These are phyloP conservation scores for Cyanoliseus patagonus DNA, from an alignment of 2,113 vertebrate genomes.

Conservation along the genomic window DNA sequence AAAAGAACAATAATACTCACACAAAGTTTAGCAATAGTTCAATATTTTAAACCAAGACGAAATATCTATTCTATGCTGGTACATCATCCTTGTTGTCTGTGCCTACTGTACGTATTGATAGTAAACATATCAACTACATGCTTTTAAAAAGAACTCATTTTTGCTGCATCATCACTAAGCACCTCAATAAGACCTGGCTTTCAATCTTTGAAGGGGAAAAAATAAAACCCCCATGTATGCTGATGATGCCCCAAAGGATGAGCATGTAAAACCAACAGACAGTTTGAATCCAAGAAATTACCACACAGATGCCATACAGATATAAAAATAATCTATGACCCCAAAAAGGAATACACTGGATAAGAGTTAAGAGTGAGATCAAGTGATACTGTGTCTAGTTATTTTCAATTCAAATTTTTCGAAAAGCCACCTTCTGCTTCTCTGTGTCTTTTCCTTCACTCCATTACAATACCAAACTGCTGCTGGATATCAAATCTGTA, in stretches of 20 bases:
- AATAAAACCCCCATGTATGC: not conserved
- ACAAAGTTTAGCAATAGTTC: not conserved
- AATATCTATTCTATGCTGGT: not conserved
- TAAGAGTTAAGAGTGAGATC: not conserved
- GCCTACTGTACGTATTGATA: rapidly evolving
- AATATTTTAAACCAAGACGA: not conserved
- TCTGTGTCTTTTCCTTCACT: not conserved
- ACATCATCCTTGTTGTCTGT: not conserved
- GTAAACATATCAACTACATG: not conserved
- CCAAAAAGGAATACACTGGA: not conserved
- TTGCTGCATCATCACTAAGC: not conserved
- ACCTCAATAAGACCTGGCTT: not conserved
- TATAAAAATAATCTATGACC: not conserved
- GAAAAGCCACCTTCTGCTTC: not conserved
- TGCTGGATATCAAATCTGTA: not conserved
- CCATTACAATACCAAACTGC: not conserved
- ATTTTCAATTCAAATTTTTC: not conserved
- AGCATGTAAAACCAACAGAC: not conserved
- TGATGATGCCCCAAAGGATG: not conserved
- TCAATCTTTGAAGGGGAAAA: not conserved
- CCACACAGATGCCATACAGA: not conserved
- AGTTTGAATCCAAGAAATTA: not conserved
- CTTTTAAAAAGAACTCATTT: not conserved
- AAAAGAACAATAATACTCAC: not conserved
- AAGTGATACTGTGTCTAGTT: not conserved